These are phyloP conservation scores for Lottia gigantea DNA, from an alignment of 2,888 invertebrate species.

Conservation along the genomic window DNA sequence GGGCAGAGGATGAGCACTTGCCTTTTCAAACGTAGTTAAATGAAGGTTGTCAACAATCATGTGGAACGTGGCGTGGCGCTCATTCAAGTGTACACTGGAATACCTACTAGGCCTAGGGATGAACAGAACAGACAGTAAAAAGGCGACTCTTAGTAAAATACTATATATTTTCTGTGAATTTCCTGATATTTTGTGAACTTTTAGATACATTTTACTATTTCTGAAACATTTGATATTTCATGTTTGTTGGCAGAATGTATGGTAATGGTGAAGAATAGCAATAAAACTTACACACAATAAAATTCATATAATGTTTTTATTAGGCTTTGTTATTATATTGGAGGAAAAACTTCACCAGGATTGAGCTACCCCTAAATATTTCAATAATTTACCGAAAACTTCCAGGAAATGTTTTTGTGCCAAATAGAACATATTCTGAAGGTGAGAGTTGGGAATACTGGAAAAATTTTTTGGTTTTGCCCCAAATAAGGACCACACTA, in stretches of 20 bases:
- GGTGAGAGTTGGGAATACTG: neutral
- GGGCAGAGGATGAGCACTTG: neutral
- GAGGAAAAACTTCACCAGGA: neutral
- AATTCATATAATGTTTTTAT: no score
- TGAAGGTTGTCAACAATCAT: conserved; percentile 2
- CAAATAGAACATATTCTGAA: neutral
- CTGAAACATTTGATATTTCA: no score
- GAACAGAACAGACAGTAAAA: conserved; percentile 5
- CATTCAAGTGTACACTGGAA: neutral
- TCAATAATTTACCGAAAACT: neutral
- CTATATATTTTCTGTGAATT: no score
- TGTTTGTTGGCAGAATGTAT: no score
- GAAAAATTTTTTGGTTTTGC: neutral
- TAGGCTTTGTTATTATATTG: neutral
- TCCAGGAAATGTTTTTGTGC: conserved; percentile 1
- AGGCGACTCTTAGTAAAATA: conserved; percentile 6
- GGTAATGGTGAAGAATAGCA: no score
- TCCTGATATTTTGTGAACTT: no score
- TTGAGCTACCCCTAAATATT: conserved; percentile 7
- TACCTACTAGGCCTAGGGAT: neutral
- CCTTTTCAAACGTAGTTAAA: neutral
- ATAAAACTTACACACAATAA: no score
- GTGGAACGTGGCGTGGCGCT: conserved; percentile 3
- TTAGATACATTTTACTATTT: no score
- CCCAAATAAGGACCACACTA: conserved; percentile 4